These are phyloP conservation scores for Heteromyza rotundicornis DNA, from an alignment of 2,888 invertebrate species.

Conservation along the genomic window DNA sequence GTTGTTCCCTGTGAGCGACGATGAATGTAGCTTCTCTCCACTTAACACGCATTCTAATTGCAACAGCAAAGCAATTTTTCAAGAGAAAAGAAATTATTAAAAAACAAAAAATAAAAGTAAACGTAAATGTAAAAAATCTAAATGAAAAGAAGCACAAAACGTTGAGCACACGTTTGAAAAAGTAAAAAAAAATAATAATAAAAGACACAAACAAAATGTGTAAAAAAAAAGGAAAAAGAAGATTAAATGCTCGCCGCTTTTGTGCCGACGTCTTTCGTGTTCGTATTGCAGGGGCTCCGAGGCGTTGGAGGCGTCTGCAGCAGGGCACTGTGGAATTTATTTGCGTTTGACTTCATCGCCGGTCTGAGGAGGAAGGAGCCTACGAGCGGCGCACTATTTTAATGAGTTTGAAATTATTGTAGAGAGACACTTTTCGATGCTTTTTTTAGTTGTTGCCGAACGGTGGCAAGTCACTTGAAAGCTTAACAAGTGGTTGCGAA, in stretches of 20 bases:
- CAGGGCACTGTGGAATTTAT: not conserved
- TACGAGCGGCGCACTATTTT: too few relatives aligned
- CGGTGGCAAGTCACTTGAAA: too few relatives aligned
- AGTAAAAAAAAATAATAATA: constrained; percentile 48
- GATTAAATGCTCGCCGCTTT: constrained; percentile 56
- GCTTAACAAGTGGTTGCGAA: too few relatives aligned
- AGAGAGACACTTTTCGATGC: too few relatives aligned
- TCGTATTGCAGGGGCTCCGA: not conserved
- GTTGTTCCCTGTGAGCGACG: not conserved
- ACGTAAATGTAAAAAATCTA: not conserved
- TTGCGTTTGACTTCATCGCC: not conserved
- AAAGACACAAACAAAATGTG: constrained; percentile 53
- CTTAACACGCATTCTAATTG: constrained; percentile 62
- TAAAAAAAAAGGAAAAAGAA: constrained; percentile 39
- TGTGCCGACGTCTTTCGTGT: constrained; percentile 31
- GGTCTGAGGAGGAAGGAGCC: too few relatives aligned
- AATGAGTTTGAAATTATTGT: too few relatives aligned
- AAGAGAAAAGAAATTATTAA: constrained; percentile 46
- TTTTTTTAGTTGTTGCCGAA: too few relatives aligned
- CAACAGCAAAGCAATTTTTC: constrained; percentile 42
- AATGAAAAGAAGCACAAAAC: not conserved
- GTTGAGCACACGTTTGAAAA: not conserved
- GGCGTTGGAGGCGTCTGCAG: not conserved
- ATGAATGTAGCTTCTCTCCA: constrained; percentile 38
- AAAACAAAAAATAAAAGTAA: constrained; percentile 3